Evolutionary conservation across 1,140 invertebrate genomes (phyloP).

Genomic region (Penaeus japonicus): DNA sequence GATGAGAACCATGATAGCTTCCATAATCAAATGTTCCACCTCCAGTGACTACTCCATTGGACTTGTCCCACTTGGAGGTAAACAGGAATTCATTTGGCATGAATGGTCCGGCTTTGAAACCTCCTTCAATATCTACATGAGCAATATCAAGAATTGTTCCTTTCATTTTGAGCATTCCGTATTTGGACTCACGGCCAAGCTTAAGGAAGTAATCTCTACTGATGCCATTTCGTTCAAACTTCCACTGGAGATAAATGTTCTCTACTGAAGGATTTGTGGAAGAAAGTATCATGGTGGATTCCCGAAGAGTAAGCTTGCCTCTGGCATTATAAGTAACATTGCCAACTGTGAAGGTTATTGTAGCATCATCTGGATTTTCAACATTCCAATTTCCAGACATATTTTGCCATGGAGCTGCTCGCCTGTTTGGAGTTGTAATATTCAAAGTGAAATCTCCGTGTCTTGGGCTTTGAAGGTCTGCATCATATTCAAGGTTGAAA

Average conservation of each 20-base stretch:
- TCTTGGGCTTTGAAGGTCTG: not conserved
- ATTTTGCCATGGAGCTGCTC: slow-evolving; percentile 36
- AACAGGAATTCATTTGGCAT: slow-evolving; percentile 23
- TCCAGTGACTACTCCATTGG: slow-evolving; percentile 16
- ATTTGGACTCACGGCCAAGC: slow-evolving; percentile 22
- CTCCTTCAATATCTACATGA: slow-evolving; percentile 38
- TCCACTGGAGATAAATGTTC: slow-evolving; percentile 36
- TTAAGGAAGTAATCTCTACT: slow-evolving; percentile 51
- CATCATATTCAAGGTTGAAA: slow-evolving; percentile 29
- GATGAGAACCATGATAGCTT: slow-evolving; percentile 22
- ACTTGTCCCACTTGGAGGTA: slow-evolving; percentile 27
- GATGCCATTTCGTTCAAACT: not conserved
- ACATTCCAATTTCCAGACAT: slow-evolving; percentile 51
- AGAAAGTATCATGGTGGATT: slow-evolving; percentile 14
- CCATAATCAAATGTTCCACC: slow-evolving; percentile 33
- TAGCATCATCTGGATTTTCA: not conserved
- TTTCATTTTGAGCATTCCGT: slow-evolving; percentile 49
- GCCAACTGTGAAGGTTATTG: slow-evolving; percentile 7
- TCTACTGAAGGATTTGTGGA: not conserved
- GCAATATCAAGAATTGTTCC: slow-evolving; percentile 22
- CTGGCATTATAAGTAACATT: slow-evolving; percentile 18
- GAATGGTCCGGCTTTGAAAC: slow-evolving; percentile 29
- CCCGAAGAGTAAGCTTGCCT: slow-evolving; percentile 27
- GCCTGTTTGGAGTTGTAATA: slow-evolving; percentile 24
- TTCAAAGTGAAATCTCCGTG: slow-evolving; percentile 36